Evolutionary conservation across 2,888 invertebrate genomes (phyloP), one percentile per base, ranked within the genome.

Genomic region (Eumerus sabulonum): DNA sequence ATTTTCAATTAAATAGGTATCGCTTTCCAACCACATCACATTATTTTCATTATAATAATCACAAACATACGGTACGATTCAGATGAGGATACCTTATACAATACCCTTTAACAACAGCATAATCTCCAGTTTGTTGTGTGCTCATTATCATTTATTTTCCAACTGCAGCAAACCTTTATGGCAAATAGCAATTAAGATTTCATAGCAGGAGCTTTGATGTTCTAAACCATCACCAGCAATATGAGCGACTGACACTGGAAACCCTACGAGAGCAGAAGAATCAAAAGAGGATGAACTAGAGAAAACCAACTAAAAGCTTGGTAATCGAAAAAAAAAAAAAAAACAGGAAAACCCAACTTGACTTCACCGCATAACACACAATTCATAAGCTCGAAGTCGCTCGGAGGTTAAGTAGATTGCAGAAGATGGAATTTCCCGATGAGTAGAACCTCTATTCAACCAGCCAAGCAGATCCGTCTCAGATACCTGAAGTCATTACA

Each of bases 401-500:
- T 14, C 57, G 38, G 63, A 70, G 76, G 76, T 76, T 70, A 76
- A 76, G 76, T 76, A 76, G 76, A 63, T 70, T 68, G 70, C 53
- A 18, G 38, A 53, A 64, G 76, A 76, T 70, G 57, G 57, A 57
- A 63, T 68, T 74, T 74, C 45, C 50, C n/a, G 48, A 40, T 18
- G 47, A 18, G 36, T 18, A 56, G n/a, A n/a, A n/a, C 13, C 14
- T 11, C 40, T 51, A 36, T 42, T 50, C 53, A 56, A 17, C 13
- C 47, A 16, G 17, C 27, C 27, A 40, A n/a, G 38, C 54, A 54
- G 40, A 40, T 13, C 40, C 18, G 18, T 51, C 47, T 27, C 38
- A 64, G 64, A 66, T 76, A 72, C 76, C 66, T 72, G 66, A 72
- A 76, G 76, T 76, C 71, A 76, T 76, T 76, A 72, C 76, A 76